Evolutionary conservation across 2,113 vertebrate genomes (phyloP), one percentile per base, ranked within the genome.

Genomic region (Eublepharis macularius): DNA sequence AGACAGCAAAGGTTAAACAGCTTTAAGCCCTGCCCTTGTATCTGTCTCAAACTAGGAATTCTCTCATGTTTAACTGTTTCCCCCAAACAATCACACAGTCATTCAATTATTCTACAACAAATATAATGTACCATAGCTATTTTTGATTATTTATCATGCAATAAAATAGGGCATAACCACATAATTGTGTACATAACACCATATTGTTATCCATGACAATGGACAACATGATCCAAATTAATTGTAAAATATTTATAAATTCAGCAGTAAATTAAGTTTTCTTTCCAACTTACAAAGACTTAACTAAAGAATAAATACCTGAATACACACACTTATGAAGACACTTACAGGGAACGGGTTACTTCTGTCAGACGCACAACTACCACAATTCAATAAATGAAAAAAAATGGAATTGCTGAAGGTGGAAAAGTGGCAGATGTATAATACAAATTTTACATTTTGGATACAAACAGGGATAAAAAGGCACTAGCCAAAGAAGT

Each of bases 1-100:
- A 84, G 34, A 54, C 36, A 60, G 82, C 39, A 63, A 82, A 90
- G 80, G 63, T 85, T 76, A 90, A 80, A 68, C 73, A 72, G 29
- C 68, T 83, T 72, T 47, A 13, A 14, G 19, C 10, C 43, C n/a
- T 88, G 87, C 63, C 81, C 84, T 34, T 65, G 12, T 51, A 49
- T 39, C 54, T n/a, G 65, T 34, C 43, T 47, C 81, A 72, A 81
- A 80, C 76, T 81, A 45, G 4, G 34, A 82, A 3, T 0, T 57
- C 0, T 49, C 57, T n/a, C 69, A 4, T 51, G 49, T 77, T 49
- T 4, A 70, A 29, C 47, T 6, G 87, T 0, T 70, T 43, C 34
- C 45, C 36, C 69, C 39, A 43, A 51, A 10, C 65, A 39, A 45
- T 1, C 21, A 16, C n/a, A 76, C 47, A 84, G 0, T 16, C 1